Conservation (phyloP, 2,888 invertebrate species). For the Germaria angustata region DNA sequence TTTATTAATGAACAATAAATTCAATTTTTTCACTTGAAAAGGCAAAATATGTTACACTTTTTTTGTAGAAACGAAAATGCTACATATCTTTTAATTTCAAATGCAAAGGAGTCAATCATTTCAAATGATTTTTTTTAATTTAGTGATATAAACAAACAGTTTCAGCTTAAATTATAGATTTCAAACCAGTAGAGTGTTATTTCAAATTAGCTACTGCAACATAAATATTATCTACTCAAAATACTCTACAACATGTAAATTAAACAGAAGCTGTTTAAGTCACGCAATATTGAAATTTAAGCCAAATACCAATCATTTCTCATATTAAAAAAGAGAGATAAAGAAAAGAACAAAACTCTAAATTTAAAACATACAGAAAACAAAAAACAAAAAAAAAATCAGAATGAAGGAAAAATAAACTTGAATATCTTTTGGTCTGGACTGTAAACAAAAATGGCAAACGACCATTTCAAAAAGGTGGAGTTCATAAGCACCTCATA, state of each 20-base stretch:
- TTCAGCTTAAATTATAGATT: constrained; percentile 45
- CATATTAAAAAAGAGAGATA: constrained; percentile 23
- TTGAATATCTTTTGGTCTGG: constrained; percentile 13
- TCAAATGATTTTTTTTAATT: neutral
- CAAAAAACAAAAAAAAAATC: neutral
- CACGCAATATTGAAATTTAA: constrained; percentile 67
- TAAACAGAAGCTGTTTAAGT: constrained; percentile 67
- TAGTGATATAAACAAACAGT: neutral
- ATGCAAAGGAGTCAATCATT: neutral
- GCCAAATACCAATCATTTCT: constrained; percentile 63
- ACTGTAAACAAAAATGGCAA: constrained; percentile 41
- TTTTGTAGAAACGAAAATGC: too few relatives aligned
- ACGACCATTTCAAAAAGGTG: constrained; percentile 50
- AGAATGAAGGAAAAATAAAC: constrained; percentile 9
- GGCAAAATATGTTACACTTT: too few relatives aligned
- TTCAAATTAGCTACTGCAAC: constrained; percentile 56
- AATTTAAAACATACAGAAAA: neutral
- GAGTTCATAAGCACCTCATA: constrained; percentile 53
- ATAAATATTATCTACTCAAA: constrained; percentile 55
- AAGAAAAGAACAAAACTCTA: constrained; percentile 8
- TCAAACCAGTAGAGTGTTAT: constrained; percentile 24
- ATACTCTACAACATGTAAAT: constrained; percentile 59
- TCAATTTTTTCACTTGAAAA: too few relatives aligned
- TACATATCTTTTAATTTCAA: too few relatives aligned
- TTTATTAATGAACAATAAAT: too few relatives aligned